Evolutionary conservation across 2,888 invertebrate genomes (phyloP).

Genomic region (Synergus umbraculus): DNA sequence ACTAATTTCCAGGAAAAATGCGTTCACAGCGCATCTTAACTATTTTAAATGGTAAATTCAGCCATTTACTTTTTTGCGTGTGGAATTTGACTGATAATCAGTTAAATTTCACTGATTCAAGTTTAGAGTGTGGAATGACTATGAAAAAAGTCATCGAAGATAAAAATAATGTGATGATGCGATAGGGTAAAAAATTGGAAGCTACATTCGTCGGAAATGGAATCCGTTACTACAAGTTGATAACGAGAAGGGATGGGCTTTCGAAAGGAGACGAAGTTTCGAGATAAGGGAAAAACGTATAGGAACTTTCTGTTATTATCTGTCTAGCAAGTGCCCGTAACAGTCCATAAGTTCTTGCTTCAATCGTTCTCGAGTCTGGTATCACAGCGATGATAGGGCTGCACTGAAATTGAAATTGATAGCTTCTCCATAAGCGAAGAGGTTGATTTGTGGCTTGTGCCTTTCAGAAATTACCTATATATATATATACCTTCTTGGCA

Average conservation of each 20-base stretch:
- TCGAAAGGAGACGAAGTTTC: background rate
- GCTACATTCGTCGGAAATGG: slow-evolving; percentile 5
- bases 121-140: no score
- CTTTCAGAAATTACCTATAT: background rate
- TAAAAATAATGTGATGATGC: background rate
- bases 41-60: no score
- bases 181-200: background rate
- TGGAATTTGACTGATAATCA: no score
- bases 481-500: background rate
- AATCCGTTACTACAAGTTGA: slow-evolving; percentile 13
- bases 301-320: slow-evolving; percentile 49
- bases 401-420: slow-evolving; percentile 65
- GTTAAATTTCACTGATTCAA: no score
- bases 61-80: no score
- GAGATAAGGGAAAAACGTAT: slow-evolving; percentile 30
- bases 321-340: slow-evolving; percentile 42
- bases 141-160: background rate
- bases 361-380: slow-evolving; percentile 49
- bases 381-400: slow-evolving; percentile 43
- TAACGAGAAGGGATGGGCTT: slow-evolving; percentile 22
- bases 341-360: slow-evolving; percentile 52
- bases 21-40: no score
- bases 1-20: no score
- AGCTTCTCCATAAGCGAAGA: slow-evolving; percentile 47
- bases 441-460: slow-evolving; percentile 18